Percentiles rank a stretch among this genome's conserved stretches.
These are phyloP conservation scores for Ganaspis brasiliensis DNA, from an alignment of 2,888 invertebrate species.

Conservation along the genomic window DNA sequence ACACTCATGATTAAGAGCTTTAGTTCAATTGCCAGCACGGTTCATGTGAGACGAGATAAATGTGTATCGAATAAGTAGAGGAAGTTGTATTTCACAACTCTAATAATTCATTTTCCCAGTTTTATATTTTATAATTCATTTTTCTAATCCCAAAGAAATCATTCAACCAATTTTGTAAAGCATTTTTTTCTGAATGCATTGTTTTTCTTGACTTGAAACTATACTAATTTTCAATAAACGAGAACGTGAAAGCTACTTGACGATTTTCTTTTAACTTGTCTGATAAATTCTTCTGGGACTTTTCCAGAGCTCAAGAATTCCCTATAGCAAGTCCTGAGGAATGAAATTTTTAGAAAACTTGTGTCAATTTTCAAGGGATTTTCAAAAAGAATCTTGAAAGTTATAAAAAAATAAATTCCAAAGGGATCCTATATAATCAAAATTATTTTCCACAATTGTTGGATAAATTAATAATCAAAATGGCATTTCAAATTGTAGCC, in stretches of 20 bases:
- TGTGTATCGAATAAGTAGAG: background rate
- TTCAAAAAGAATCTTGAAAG: background rate
- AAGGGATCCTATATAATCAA: conserved; percentile 46
- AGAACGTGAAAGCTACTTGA: background rate
- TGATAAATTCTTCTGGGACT: background rate
- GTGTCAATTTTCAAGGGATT: background rate
- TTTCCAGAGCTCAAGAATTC: background rate
- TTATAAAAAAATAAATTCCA: background rate
- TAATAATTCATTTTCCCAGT: background rate
- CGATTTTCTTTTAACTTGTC: background rate
- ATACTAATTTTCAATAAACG: background rate
- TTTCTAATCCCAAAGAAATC: no score
- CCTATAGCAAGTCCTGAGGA: background rate
- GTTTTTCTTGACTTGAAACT: no score
- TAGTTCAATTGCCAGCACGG: background rate
- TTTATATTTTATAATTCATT: background rate
- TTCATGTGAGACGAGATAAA: conserved; percentile 2
- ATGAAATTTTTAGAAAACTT: background rate
- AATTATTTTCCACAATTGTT: background rate
- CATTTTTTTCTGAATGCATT: no score
- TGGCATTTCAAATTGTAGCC: no score
- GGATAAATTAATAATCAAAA: no score
- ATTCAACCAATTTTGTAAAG: no score
- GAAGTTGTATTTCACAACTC: background rate
- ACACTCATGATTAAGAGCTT: conserved; percentile 50